A percentile compares a stretch with the other conserved stretches of the same genome.
Evolutionary conservation across 2,888 invertebrate genomes (phyloP).

Genomic region (Candidula unifasciata): DNA sequence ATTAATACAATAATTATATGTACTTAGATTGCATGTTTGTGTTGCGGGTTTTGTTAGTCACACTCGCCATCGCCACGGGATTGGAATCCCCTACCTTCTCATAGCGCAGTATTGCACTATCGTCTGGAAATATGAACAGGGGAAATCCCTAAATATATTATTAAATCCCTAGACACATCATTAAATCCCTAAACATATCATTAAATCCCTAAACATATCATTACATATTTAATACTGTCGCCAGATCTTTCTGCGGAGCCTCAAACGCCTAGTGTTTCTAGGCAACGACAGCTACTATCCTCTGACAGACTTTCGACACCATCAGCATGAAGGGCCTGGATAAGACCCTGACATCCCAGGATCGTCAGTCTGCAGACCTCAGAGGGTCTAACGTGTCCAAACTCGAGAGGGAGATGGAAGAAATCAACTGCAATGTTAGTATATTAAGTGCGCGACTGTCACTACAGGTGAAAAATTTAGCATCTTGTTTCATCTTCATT

Average conservation of each 20-base stretch:
- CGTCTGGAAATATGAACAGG: too few species aligned
- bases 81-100: too few species aligned
- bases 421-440: slow-evolving; percentile 65
- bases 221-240: neutral
- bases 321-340: slow-evolving; percentile 68
- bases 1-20: too few species aligned
- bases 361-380: slow-evolving; percentile 39
- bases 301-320: slow-evolving; percentile 66
- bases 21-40: too few species aligned
- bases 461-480: slow-evolving; percentile 35
- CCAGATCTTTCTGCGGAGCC: slow-evolving; percentile 68
- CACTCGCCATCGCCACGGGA: too few species aligned
- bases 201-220: too few species aligned
- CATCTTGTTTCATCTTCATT: neutral
- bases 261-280: slow-evolving; percentile 68
- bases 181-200: too few species aligned
- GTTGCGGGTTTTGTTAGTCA: too few species aligned
- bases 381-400: slow-evolving; percentile 53
- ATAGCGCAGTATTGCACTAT: too few species aligned
- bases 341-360: slow-evolving; percentile 53
- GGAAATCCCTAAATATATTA: too few species aligned
- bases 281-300: slow-evolving; percentile 70
- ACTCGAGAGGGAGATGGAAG: slow-evolving; percentile 68
- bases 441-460: slow-evolving; percentile 60
- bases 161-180: too few species aligned